A percentile compares a stretch with the other conserved stretches of the same genome.
Conservation (phyloP, 2,113 vertebrate genomes). For the Periophthalmus modestus region DNA sequence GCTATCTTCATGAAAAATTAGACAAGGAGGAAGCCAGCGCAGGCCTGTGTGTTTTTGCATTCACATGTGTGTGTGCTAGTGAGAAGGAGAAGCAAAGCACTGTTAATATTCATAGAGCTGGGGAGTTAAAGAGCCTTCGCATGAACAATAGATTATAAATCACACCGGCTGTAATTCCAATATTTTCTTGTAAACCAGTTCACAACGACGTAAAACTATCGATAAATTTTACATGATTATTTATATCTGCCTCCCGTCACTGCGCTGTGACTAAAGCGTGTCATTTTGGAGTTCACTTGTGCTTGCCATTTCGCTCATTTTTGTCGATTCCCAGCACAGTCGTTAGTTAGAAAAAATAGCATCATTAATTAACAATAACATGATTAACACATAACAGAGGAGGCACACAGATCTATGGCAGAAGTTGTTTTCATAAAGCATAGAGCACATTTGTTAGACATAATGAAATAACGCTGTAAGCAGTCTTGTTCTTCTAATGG, state of each 20-base stretch:
- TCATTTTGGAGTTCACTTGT: slow-evolving; percentile 34
- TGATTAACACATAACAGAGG: slow-evolving; percentile 51
- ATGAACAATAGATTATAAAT: slow-evolving; percentile 73
- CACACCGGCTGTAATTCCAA: slow-evolving; percentile 71
- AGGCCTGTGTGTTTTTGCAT: slow-evolving; percentile 36
- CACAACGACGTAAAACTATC: slow-evolving; percentile 64
- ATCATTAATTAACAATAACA: slow-evolving; percentile 61
- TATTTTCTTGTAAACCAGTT: slow-evolving; percentile 75
- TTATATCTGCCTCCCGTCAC: slow-evolving; percentile 55
- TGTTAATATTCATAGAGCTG: slow-evolving; percentile 69
- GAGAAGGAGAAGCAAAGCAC: slow-evolving; percentile 25
- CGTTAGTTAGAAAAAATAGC: slow-evolving; percentile 52
- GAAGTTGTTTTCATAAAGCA: slow-evolving; percentile 64
- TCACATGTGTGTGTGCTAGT: slow-evolving; percentile 36
- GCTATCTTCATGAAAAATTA: slow-evolving; percentile 64
- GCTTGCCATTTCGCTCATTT: slow-evolving; percentile 33
- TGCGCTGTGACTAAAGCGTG: slow-evolving; percentile 39
- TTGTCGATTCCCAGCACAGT: slow-evolving; percentile 46
- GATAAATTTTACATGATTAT: slow-evolving; percentile 64
- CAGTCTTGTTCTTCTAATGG: slow-evolving; percentile 54
- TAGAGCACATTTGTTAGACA: slow-evolving; percentile 46
- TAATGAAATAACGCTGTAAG: slow-evolving; percentile 61
- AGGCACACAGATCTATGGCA: slow-evolving; percentile 41
- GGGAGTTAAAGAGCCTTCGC: slow-evolving; percentile 64
- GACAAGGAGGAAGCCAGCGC: slow-evolving; percentile 21